Base-by-base conservation (phyloP, 2,113 vertebrate genomes). In the Syngnathus typhle region DNA sequence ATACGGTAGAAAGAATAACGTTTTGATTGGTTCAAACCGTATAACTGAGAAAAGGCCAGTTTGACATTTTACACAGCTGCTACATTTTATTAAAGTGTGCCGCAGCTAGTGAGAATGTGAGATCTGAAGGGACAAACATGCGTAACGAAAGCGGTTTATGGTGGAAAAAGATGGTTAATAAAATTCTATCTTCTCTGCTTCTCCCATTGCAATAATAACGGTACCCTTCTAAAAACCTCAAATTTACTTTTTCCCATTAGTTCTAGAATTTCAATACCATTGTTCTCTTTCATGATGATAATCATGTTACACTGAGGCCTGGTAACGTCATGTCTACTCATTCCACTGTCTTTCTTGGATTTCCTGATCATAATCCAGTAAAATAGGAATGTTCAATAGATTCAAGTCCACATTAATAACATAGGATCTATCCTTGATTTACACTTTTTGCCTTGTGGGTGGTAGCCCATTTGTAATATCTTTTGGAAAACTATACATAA, bases 21-120 rank as follows among this genome's bases (percentile, higher is more conserved):
- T 85, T 88, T 85, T 78, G 79, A 78, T 76, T 76, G 68, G 76
- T 86, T 81, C 71, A 84, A 85, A 82, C 73, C 52, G 19, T 64
- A 79, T 76, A 73, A 83, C 64, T 73, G 64, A 83, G 81, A 83
- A 88, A 88, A 88, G 85, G 87, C 85, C 87, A 88, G 70, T 51
- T 73, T 87, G 87, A 84, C 84, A 86, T 88, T 88, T 86, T 76
- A 81, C 80, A 83, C 87, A 88, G 84, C 85, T 87, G 87, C 73
- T 86, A 79, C 76, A 73, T 82, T 83, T 80, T 77, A 84, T 81
- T 81, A 78, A 65, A 73, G 51, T 60, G 69, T 4, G 47, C 63
- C 23, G 13, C 38, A 59, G 38, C 38, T 54, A 70, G 67, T 54
- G 59, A 55, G 73, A 38, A 62, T 60, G 68, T 65, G 37, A 65